phyloP scores from a whole-genome alignment of 1,140 invertebrate species.

The Drosophila mojavensis region DNA sequence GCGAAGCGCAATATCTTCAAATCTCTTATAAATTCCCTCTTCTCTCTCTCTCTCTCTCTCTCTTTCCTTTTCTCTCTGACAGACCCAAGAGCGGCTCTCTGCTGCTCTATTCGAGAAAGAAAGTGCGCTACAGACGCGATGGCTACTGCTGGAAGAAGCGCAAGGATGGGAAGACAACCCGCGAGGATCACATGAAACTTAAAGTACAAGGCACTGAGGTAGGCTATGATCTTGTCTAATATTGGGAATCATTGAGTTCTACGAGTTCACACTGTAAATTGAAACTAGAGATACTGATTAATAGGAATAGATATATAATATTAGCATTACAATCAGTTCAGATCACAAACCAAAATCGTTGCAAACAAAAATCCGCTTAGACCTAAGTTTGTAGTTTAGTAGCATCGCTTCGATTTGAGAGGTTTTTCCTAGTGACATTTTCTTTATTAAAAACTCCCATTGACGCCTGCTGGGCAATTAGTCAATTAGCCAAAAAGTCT shows the following conservation, averaged over 20 bases:
- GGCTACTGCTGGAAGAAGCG: slow-evolving; percentile 99
- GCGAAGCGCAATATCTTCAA: slow-evolving; percentile 6
- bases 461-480: slow-evolving; percentile 68
- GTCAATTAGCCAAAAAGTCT: slow-evolving; percentile 63
- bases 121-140: slow-evolving; percentile 97
- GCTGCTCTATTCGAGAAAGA: slow-evolving; percentile 97
- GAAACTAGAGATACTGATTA: too few species aligned
- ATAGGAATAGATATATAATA: too few species aligned
- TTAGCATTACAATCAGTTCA: too few species aligned
- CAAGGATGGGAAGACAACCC: slow-evolving; percentile 98
- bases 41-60: too few species aligned
- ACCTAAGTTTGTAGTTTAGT: too few species aligned
- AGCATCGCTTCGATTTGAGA: not conserved
- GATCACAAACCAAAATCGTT: too few species aligned
- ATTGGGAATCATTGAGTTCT: too few species aligned
- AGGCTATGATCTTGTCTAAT: slow-evolving; percentile 61
- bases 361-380: too few species aligned
- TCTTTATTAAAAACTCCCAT: not conserved
- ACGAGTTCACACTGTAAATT: too few species aligned
- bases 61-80: slow-evolving; percentile 10
- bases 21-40: not conserved
- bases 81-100: slow-evolving; percentile 98
- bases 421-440: not conserved
- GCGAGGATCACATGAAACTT: slow-evolving; percentile 99
- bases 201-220: slow-evolving; percentile 98